phyloP scores from a whole-genome alignment of 1,140 invertebrate genomes.

The Drosophila mayri region DNA sequence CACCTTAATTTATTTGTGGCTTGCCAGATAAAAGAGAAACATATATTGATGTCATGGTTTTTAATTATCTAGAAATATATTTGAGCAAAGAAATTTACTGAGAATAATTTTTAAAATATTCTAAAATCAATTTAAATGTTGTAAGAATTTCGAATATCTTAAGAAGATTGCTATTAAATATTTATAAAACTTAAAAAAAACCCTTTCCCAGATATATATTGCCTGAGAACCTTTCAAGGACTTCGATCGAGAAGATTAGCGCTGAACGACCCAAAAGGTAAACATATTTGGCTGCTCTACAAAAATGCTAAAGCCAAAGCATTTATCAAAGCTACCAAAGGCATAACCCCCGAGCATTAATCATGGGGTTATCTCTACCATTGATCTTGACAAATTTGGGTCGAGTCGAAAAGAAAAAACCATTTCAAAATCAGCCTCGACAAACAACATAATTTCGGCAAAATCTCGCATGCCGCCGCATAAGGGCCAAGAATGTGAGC shows the following conservation, averaged over 20 bases:
- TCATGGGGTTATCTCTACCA: slow-evolving; percentile 55
- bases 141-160: neutral
- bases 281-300: slow-evolving; percentile 17
- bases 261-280: slow-evolving; percentile 8
- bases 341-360: slow-evolving; percentile 43
- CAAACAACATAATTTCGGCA: slow-evolving; percentile 23
- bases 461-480: slow-evolving; percentile 1
- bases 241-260: neutral
- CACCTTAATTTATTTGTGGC: slow-evolving; percentile 25
- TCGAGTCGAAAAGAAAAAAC: slow-evolving; percentile 25
- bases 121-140: too few species aligned
- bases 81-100: neutral
- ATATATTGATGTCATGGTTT: slow-evolving; percentile 16
- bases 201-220: neutral
- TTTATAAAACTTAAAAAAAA: neutral
- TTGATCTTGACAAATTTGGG: slow-evolving; percentile 71
- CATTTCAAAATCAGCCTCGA: slow-evolving; percentile 22
- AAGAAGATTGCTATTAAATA: neutral
- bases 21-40: neutral
- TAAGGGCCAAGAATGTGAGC: slow-evolving; percentile 37
- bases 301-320: slow-evolving; percentile 3
- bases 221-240: slow-evolving; percentile 25
- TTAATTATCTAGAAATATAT: neutral
- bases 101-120: neutral
- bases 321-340: slow-evolving; percentile 43